Percentiles rank a stretch among this genome's conserved stretches.
Conservation (phyloP, 1,140 invertebrate genomes). For the Plodia interpunctella region DNA sequence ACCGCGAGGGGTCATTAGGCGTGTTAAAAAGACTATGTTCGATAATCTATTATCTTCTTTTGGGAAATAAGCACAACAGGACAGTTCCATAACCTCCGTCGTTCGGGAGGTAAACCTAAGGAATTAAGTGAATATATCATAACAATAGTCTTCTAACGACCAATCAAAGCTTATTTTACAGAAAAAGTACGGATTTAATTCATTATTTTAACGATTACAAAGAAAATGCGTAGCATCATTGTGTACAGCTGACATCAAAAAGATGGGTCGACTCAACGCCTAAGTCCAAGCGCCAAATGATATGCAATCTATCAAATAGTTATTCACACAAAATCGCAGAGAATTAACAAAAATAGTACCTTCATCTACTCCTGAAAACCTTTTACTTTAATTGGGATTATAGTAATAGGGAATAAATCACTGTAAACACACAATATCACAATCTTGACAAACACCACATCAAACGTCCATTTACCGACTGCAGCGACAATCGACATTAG, state of each 20-base stretch:
- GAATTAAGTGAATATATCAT: conserved; percentile 48
- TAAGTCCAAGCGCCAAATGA: conserved; percentile 63
- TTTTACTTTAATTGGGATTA: conserved; percentile 72
- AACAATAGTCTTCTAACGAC: conserved; percentile 30
- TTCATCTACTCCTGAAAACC: conserved; percentile 77
- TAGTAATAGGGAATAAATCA: conserved; percentile 69
- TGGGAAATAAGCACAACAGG: conserved; percentile 60
- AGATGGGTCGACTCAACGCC: conserved; percentile 63
- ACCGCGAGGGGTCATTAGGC: conserved; percentile 63
- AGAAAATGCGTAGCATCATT: conserved; percentile 72
- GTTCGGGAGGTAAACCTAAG: conserved; percentile 61
- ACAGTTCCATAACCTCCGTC: conserved; percentile 71
- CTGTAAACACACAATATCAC: conserved; percentile 77
- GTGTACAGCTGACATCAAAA: conserved; percentile 71
- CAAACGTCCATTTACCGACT: conserved; percentile 78
- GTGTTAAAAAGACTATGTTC: conserved; percentile 55
- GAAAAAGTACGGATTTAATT: conserved; percentile 65
- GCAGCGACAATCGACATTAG: conserved; percentile 64
- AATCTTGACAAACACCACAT: conserved; percentile 77
- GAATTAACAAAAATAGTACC: conserved; percentile 45
- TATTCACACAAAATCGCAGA: conserved; percentile 28
- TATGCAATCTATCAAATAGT: conserved; percentile 25
- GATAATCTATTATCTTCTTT: conserved; percentile 62
- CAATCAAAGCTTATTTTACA: conserved; percentile 32
- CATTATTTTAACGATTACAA: conserved; percentile 56